Percentiles rank a stretch among this genome's conserved stretches.
Conservation (phyloP, 2,113 vertebrate species). For the Bucco capensis region DNA sequence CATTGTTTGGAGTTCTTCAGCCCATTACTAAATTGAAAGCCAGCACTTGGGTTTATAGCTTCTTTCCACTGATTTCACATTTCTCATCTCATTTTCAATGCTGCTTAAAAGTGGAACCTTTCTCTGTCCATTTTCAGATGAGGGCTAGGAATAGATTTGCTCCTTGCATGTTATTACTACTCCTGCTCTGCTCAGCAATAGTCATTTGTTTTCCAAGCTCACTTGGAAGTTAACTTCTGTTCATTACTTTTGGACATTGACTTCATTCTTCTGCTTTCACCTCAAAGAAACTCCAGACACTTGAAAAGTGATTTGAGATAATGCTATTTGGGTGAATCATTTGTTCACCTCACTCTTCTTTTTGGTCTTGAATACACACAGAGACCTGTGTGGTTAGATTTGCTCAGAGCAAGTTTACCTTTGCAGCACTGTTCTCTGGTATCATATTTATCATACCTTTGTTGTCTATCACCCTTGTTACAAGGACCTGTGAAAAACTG, state of each 20-base stretch:
- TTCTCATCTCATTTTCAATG: conserved; percentile 10
- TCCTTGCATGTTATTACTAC: neutral
- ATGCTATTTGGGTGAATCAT: neutral
- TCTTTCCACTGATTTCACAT: conserved; percentile 45
- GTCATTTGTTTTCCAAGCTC: neutral
- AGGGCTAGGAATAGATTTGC: conserved; percentile 3
- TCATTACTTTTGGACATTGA: neutral
- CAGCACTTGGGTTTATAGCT: conserved; percentile 1
- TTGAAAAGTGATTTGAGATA: neutral
- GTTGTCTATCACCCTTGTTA: neutral
- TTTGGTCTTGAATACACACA: neutral
- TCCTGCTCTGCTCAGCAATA: neutral
- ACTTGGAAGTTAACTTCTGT: neutral
- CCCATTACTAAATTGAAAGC: conserved; percentile 24
- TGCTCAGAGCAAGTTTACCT: neutral
- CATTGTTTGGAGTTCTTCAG: conserved; percentile 56
- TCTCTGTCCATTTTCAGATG: neutral
- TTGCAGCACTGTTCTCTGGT: neutral
- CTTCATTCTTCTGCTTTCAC: neutral
- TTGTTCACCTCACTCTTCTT: neutral
- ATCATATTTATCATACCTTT: neutral
- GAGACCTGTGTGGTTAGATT: neutral
- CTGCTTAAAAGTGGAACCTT: conserved; percentile 5
- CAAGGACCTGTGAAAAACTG: neutral
- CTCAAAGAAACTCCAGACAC: neutral